phyloP scores from a whole-genome alignment of 2,888 invertebrate species.

The Blastobasis lacticolella region DNA sequence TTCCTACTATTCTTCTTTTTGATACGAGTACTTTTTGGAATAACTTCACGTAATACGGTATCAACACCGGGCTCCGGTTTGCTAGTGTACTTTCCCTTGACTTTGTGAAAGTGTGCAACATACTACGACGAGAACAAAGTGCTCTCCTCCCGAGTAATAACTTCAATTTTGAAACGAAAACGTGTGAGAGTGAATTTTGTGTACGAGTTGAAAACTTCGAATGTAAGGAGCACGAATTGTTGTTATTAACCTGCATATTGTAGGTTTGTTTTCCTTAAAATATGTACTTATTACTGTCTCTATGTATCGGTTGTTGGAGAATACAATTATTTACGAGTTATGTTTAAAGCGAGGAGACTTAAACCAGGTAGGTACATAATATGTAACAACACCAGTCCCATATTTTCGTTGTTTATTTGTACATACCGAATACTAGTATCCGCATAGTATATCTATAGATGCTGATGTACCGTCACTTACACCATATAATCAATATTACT shows the following conservation, averaged over 20 bases:
- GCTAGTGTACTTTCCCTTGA: constrained; percentile 60
- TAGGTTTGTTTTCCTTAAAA: constrained; percentile 43
- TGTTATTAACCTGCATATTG: constrained; percentile 62
- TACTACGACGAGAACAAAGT: constrained; percentile 38
- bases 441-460: no score
- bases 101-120: constrained; percentile 59
- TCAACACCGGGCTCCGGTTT: constrained; percentile 48
- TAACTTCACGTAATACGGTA: constrained; percentile 22
- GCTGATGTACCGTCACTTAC: no score
- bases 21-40: constrained; percentile 39
- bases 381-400: no score
- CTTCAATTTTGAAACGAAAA: constrained; percentile 29
- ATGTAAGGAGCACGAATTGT: constrained; percentile 50
- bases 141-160: constrained; percentile 41
- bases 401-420: no score
- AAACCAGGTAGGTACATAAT: no score
- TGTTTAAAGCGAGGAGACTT: no score
- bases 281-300: constrained; percentile 16
- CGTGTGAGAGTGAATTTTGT: constrained; percentile 57
- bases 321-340: constrained; percentile 2
- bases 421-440: no score
- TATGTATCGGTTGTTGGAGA: not conserved
- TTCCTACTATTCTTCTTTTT: constrained; percentile 34
- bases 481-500: no score
- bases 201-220: constrained; percentile 43